Base-by-base conservation (phyloP, 2,797 vertebrate species). In the Oceanodroma leucorhoa region DNA sequence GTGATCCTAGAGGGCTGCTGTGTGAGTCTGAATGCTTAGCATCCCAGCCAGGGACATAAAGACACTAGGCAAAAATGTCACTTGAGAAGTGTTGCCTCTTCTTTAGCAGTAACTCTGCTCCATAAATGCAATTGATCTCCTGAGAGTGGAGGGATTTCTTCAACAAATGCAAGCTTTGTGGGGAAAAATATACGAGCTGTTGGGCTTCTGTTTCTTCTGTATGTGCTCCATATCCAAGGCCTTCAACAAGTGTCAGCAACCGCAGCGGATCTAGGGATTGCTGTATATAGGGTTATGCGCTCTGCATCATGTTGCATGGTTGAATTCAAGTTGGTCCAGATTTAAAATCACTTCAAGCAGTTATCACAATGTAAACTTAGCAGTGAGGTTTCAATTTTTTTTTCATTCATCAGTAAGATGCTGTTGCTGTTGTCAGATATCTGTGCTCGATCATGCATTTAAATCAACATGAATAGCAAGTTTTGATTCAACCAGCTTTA, bases 51-150 rank as follows among this genome's bases (percentile, higher is more conserved):
- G 94, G 89, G 85, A 91, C 93, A 91, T 96, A 95, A 96, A 96
- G 93, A 60, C 87, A 57, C 24, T 6, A 75, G 76, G 89, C 81
- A 89, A 92, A 92, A 94, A 96, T 92, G 94, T 89, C 95, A 89
- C 92, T 85, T 51, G 93, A 77, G 81, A 95, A 97, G 93, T 89
- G 96, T 89, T 78, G 82, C 87, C 82, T 91, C 94, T 50, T 69
- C 81, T 91, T 86, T 46, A 81, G 91, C 84, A 86, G 89, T 96
- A 96, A 94, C 92, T 96, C 96, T 95, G 89, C 90, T 94, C 92
- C 84, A 92, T 96, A 97, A 96, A 96, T 30, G 89, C 89, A 90
- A 92, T 96, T 96, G 94, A 91, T 97, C 90, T 97, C 95, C 79
- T 92, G 92, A 94, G 95, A 95, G 91, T 93, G 92, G 76, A 91